A percentile compares a stretch with the other conserved stretches of the same genome.
These are phyloP conservation scores for Drosophila ironensis DNA, from an alignment of 1,140 invertebrate genomes.

Conservation along the genomic window DNA sequence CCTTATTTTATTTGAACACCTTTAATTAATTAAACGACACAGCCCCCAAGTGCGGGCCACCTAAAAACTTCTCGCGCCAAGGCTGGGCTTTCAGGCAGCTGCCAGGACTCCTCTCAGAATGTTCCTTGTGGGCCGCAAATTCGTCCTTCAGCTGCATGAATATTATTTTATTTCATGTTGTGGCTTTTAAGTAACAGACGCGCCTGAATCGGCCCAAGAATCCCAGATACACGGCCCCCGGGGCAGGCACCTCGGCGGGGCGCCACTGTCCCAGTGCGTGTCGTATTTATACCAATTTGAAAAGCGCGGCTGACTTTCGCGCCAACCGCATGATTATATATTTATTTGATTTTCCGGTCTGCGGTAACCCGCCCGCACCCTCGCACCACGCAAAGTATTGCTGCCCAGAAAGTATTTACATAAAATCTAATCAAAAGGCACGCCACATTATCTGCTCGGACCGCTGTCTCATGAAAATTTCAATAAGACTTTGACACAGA, in stretches of 20 bases:
- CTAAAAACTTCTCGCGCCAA: conserved; percentile 17
- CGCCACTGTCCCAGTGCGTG: conserved; percentile 42
- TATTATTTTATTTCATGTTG: conserved; percentile 43
- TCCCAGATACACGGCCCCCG: not conserved
- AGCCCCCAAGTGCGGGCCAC: conserved; percentile 52
- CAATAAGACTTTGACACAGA: conserved; percentile 54
- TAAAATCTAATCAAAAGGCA: conserved; percentile 77
- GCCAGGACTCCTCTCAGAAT: not conserved
- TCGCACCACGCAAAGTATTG: too few species aligned
- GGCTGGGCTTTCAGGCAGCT: not conserved
- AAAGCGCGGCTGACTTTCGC: conserved; percentile 65
- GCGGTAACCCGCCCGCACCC: conserved; percentile 2
- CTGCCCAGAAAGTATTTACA: conserved; percentile 64
- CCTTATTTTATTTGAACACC: conserved; percentile 69
- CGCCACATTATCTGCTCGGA: conserved; percentile 64
- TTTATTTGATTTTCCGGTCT: conserved; percentile 69
- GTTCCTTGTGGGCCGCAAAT: not conserved
- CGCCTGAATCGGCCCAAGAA: conserved; percentile 7
- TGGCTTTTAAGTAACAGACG: conserved; percentile 34
- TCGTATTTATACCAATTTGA: conserved; percentile 77
- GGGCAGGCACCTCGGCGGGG: conserved; percentile 1
- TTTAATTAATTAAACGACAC: conserved; percentile 77
- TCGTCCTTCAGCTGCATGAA: conserved; percentile 53
- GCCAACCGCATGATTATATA: conserved; percentile 69
- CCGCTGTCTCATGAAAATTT: conserved; percentile 68